Conservation (phyloP, 1,140 invertebrate genomes). For the Cardiocondyla obscurior region DNA sequence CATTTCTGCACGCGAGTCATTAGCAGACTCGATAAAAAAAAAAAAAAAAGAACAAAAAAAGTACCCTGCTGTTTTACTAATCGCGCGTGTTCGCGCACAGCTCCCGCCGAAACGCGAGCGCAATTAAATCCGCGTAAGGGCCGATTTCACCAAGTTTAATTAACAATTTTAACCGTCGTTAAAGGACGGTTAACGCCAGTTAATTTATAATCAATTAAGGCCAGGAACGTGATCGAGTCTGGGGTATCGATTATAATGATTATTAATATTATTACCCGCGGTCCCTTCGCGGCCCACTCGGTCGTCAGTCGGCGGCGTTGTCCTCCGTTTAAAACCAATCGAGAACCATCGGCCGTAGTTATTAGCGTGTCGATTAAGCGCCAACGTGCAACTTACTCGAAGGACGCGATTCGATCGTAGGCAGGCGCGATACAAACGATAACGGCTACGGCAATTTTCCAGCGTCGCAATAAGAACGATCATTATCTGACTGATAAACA, state of each 20-base stretch:
- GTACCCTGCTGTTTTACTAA: constrained; percentile 37
- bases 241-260: constrained; percentile 49
- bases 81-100: not conserved
- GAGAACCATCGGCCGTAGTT: constrained; percentile 31
- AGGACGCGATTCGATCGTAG: constrained; percentile 19
- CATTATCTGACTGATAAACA: constrained; percentile 39
- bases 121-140: not conserved
- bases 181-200: too few species aligned
- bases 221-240: constrained; percentile 1
- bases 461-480: constrained; percentile 12
- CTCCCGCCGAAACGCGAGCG: not conserved
- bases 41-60: too few species aligned
- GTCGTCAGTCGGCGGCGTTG: constrained; percentile 22
- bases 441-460: constrained; percentile 29
- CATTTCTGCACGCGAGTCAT: constrained; percentile 17
- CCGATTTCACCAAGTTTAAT: too few species aligned
- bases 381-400: constrained; percentile 10
- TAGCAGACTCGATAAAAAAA: constrained; percentile 30
- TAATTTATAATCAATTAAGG: constrained; percentile 51
- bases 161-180: too few species aligned
- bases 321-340: constrained; percentile 53
- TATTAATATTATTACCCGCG: constrained; percentile 55
- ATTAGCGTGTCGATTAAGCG: constrained; percentile 49
- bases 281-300: constrained; percentile 21
- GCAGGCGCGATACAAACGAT: constrained; percentile 18